Evolutionary conservation across 1,140 invertebrate species (phyloP).

Genomic region (Eciton burchellii): DNA sequence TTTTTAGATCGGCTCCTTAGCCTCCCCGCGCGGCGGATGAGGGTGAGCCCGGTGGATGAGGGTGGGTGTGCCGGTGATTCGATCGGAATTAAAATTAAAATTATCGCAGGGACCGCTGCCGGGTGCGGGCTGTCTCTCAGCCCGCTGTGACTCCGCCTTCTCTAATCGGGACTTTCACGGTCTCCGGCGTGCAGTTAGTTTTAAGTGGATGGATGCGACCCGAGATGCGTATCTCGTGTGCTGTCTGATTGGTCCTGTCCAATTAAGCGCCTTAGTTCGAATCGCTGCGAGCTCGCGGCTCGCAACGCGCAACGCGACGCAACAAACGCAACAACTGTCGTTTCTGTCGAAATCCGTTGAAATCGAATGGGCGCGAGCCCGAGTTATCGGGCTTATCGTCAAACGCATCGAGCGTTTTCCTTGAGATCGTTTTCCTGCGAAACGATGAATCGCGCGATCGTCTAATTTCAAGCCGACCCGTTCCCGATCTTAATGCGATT

Average conservation of each 20-base stretch:
- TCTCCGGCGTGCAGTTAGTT: conserved; percentile 78
- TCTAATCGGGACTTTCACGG: conserved; percentile 75
- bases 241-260: conserved; percentile 72
- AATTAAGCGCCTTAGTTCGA: conserved; percentile 70
- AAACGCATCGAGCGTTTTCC: too few relatives aligned
- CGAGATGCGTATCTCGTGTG: conserved; percentile 72
- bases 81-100: conserved; percentile 83
- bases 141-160: conserved; percentile 51
- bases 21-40: conserved; percentile 46
- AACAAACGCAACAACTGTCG: too few relatives aligned
- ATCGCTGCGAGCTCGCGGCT: conserved; percentile 60
- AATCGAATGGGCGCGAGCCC: too few relatives aligned
- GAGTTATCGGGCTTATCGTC: too few relatives aligned
- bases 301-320: too few relatives aligned
- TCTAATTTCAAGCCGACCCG: too few relatives aligned
- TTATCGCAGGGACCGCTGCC: conserved; percentile 74
- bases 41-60: conserved; percentile 35
- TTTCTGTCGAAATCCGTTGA: conserved; percentile 10
- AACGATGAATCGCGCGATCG: too few relatives aligned
- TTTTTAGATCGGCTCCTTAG: conserved; percentile 73
- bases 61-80: conserved; percentile 58
- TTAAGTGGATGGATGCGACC: conserved; percentile 76
- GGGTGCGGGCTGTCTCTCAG: conserved; percentile 31
- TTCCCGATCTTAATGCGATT: not conserved
- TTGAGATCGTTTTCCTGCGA: too few relatives aligned